A percentile compares a stretch with the other conserved stretches of the same genome.
These are phyloP conservation scores for Heliconius hortense DNA, from an alignment of 2,888 invertebrate species.

Conservation along the genomic window DNA sequence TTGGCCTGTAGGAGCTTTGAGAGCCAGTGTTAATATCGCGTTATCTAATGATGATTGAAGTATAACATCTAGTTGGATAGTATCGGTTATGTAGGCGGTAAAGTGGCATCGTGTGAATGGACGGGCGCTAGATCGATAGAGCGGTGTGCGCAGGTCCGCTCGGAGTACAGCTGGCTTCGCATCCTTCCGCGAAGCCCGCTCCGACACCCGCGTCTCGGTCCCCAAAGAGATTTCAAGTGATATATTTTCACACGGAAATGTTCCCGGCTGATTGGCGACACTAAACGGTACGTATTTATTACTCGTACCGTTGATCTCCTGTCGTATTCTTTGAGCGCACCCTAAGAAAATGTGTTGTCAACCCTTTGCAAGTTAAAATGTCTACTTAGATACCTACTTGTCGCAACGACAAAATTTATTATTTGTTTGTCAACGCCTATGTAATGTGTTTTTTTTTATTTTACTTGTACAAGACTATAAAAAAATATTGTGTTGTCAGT, in stretches of 20 bases:
- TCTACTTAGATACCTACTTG: conserved; percentile 44
- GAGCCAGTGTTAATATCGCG: conserved; percentile 66
- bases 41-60: conserved; percentile 77
- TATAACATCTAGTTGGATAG: conserved; percentile 62
- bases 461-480: neutral
- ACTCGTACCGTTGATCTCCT: neutral
- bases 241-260: conserved; percentile 62
- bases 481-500: neutral
- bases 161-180: conserved; percentile 68
- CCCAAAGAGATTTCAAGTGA: conserved; percentile 59
- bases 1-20: conserved; percentile 60
- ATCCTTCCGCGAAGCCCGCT: conserved; percentile 55
- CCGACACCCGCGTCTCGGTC: conserved; percentile 61
- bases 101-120: conserved; percentile 73
- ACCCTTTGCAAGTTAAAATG: conserved; percentile 57
- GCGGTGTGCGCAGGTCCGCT: conserved; percentile 72
- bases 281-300: conserved; percentile 70
- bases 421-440: conserved; percentile 52
- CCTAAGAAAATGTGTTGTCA: conserved; percentile 41
- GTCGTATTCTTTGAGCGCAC: neutral
- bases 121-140: conserved; percentile 71
- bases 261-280: conserved; percentile 59
- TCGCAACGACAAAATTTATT: conserved; percentile 49
- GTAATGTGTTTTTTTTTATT: neutral
- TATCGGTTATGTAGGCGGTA: conserved; percentile 72